Evolutionary conservation across 1,140 invertebrate species (phyloP).

Genomic region (Drosophila nigromelanica): DNA sequence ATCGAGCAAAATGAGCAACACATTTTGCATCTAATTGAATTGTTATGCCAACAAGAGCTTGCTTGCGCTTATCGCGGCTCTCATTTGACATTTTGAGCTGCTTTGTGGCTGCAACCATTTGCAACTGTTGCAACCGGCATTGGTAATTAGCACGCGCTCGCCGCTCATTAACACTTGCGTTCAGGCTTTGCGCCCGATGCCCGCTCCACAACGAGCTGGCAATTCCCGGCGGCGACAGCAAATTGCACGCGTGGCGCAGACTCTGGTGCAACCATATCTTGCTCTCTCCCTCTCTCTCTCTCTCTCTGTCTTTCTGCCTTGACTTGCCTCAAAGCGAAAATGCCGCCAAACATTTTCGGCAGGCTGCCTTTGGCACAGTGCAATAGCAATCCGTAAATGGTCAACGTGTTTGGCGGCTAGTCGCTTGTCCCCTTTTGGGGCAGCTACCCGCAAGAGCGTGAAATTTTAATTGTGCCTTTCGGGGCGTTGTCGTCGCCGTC

Average conservation of each 20-base stretch:
- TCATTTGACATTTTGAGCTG: slow-evolving; percentile 12
- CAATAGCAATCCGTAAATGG: slow-evolving; percentile 60
- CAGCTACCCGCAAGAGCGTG: slow-evolving; percentile 54
- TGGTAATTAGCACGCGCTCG: slow-evolving; percentile 67
- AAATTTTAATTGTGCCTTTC: slow-evolving; percentile 82
- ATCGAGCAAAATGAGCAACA: not conserved
- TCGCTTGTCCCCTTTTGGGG: slow-evolving; percentile 60
- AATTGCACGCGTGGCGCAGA: slow-evolving; percentile 70
- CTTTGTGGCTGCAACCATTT: slow-evolving; percentile 10
- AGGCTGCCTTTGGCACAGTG: slow-evolving; percentile 4
- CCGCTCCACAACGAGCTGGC: slow-evolving; percentile 1
- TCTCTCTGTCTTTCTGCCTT: not conserved
- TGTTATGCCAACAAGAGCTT: not conserved
- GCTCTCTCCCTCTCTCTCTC: too few relatives aligned
- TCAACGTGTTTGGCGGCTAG: slow-evolving; percentile 47
- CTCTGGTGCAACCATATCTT: not conserved
- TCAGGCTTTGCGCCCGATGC: not conserved
- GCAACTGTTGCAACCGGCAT: slow-evolving; percentile 35
- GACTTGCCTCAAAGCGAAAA: slow-evolving; percentile 64
- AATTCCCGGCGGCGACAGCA: slow-evolving; percentile 50
- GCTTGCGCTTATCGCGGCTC: too few relatives aligned
- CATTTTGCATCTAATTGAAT: slow-evolving; percentile 1
- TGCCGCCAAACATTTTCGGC: slow-evolving; percentile 60
- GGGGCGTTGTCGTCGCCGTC: slow-evolving; percentile 68
- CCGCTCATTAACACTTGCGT: slow-evolving; percentile 36